These are phyloP conservation scores for Drosophila nasuta DNA, from an alignment of 1,140 invertebrate species.

Conservation along the genomic window DNA sequence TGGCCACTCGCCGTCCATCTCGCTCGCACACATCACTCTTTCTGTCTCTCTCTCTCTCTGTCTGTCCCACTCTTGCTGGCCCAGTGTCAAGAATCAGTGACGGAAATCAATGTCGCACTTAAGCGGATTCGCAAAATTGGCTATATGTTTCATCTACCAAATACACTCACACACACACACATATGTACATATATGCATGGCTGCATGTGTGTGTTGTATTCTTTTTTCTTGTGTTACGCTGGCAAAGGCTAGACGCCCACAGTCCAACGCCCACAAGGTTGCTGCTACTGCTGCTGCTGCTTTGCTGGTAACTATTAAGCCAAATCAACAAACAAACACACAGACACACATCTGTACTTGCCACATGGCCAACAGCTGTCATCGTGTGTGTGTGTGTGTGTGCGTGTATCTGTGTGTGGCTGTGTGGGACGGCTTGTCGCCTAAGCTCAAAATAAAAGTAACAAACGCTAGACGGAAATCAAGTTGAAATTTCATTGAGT, in stretches of 20 bases:
- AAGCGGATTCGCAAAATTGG: conserved; percentile 81
- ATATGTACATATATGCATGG: not conserved
- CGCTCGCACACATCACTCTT: not conserved
- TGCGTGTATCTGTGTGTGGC: conserved; percentile 11
- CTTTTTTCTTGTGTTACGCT: conserved; percentile 24
- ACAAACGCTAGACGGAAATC: conserved; percentile 79
- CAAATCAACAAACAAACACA: conserved; percentile 71
- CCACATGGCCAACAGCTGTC: conserved; percentile 54
- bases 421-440: conserved; percentile 31
- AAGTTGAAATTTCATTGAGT: conserved; percentile 81
- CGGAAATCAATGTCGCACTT: conserved; percentile 83
- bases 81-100: conserved; percentile 71
- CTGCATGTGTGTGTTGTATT: not conserved
- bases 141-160: conserved; percentile 68
- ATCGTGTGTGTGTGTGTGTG: conserved; percentile 12
- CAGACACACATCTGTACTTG: conserved; percentile 11
- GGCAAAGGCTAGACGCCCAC: conserved; percentile 47
- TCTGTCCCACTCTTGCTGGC: conserved; percentile 25
- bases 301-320: conserved; percentile 68
- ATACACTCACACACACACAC: too few species aligned
- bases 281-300: conserved; percentile 15
- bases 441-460: conserved; percentile 73
- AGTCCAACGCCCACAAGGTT: conserved; percentile 22
- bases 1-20: not conserved
- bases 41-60: not conserved